A percentile compares a stretch with the other conserved stretches of the same genome.
These are phyloP conservation scores for Phanerotoma sp. DNA, from an alignment of 2,888 invertebrate genomes.

Conservation along the genomic window DNA sequence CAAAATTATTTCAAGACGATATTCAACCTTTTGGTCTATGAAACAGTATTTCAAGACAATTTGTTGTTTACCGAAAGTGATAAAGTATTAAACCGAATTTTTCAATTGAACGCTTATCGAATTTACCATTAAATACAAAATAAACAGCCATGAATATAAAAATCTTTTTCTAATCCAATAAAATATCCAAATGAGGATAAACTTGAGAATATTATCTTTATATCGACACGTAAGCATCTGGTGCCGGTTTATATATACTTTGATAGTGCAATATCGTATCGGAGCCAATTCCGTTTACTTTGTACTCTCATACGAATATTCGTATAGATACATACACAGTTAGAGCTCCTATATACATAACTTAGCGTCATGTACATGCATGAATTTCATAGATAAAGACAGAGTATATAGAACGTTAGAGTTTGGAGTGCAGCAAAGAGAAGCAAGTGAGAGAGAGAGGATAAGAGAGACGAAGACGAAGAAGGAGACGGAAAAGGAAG, in stretches of 20 bases:
- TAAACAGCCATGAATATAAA: background rate
- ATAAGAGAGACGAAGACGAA: too few species aligned
- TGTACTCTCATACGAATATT: slow-evolving; percentile 17
- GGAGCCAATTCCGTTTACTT: slow-evolving; percentile 23
- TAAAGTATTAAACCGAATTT: too few species aligned
- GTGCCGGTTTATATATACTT: slow-evolving; percentile 10
- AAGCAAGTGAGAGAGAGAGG: slow-evolving; percentile 2
- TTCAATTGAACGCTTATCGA: too few species aligned
- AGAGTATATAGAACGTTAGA: slow-evolving; percentile 18
- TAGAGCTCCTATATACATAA: slow-evolving; percentile 1
- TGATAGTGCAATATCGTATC: slow-evolving; percentile 22
- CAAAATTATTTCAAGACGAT: too few species aligned
- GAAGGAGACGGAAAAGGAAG: too few species aligned
- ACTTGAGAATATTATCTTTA: slow-evolving; percentile 14
- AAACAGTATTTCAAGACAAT: too few species aligned
- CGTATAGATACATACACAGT: slow-evolving; percentile 8
- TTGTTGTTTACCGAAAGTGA: too few species aligned
- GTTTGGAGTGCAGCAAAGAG: slow-evolving; percentile 17
- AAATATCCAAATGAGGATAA: background rate
- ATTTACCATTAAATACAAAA: background rate
- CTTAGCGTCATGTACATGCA: background rate
- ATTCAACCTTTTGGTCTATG: too few species aligned
- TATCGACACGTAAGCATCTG: slow-evolving; percentile 26
- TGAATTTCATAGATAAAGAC: slow-evolving; percentile 7
- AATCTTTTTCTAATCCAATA: background rate